A percentile compares a stretch with the other conserved stretches of the same genome.
Conservation (phyloP, 2,113 vertebrate species). For the Triplophysa tibetana region DNA sequence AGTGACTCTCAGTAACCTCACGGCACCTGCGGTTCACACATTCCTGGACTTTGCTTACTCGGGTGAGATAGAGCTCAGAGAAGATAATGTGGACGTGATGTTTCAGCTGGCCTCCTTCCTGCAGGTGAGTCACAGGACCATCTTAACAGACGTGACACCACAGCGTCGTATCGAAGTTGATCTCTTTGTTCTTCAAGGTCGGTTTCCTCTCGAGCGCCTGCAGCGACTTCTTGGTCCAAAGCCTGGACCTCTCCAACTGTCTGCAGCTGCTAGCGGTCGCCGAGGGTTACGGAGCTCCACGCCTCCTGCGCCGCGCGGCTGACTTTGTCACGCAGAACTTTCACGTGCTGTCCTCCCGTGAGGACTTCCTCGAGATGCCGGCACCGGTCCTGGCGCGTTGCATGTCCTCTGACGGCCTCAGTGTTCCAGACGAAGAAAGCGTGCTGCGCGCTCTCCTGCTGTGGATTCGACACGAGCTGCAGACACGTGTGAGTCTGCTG, state of each 20-base stretch:
- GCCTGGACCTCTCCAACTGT: conserved; percentile 87
- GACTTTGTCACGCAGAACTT: conserved; percentile 87
- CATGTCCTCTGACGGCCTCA: conserved; percentile 81
- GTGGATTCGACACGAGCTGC: conserved; percentile 82
- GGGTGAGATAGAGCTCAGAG: conserved; percentile 88
- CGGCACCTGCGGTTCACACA: conserved; percentile 78
- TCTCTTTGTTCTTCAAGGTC: conserved; percentile 73
- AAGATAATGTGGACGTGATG: conserved; percentile 91
- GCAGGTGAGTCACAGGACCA: conserved; percentile 69
- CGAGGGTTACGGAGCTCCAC: conserved; percentile 87
- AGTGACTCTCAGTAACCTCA: conserved; percentile 88
- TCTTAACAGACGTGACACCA: not conserved
- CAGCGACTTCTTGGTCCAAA: conserved; percentile 92
- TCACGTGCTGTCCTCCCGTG: conserved; percentile 78
- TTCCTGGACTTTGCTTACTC: conserved; percentile 97
- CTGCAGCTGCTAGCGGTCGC: conserved; percentile 86
- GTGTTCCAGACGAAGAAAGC: conserved; percentile 84
- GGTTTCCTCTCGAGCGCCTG: conserved; percentile 87
- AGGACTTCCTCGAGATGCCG: conserved; percentile 91
- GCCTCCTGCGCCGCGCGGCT: conserved; percentile 79
- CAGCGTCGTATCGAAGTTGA: not conserved
- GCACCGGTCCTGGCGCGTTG: conserved; percentile 82
- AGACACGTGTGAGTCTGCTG: conserved; percentile 77
- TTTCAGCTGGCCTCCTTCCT: conserved; percentile 96
- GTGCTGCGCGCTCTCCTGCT: conserved; percentile 82